phyloP scores from a whole-genome alignment of 2,797 vertebrate species.

The Lophius americanus region DNA sequence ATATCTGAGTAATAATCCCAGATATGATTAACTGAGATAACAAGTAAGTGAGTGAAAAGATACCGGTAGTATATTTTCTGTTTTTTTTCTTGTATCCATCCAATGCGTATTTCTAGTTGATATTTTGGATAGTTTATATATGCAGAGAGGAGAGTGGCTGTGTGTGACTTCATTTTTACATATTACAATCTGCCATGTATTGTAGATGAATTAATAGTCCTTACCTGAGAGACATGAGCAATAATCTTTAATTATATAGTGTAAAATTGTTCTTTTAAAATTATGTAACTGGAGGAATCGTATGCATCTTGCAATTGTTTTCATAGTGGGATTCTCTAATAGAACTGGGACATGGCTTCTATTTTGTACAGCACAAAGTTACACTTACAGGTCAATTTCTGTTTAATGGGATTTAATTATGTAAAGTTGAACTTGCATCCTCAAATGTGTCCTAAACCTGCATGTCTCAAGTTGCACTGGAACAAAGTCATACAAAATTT shows the following conservation, averaged over 20 bases:
- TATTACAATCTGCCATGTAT: slow-evolving; percentile 55
- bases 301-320: slow-evolving; percentile 25
- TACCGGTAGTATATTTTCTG: background rate
- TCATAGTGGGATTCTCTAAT: slow-evolving; percentile 16
- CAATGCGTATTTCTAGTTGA: slow-evolving; percentile 6
- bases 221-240: slow-evolving; percentile 60
- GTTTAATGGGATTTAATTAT: slow-evolving; percentile 17
- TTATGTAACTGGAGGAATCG: slow-evolving; percentile 40
- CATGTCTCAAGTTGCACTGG: background rate
- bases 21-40: slow-evolving; percentile 1
- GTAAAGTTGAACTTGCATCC: background rate
- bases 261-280: slow-evolving; percentile 55
- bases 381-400: slow-evolving; percentile 25
- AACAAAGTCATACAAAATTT: background rate
- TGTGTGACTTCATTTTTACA: slow-evolving; percentile 55
- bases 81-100: slow-evolving; percentile 5
- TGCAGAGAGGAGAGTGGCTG: slow-evolving; percentile 29
- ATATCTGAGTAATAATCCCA: background rate
- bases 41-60: background rate
- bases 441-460: background rate
- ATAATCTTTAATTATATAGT: slow-evolving; percentile 59
- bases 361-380: slow-evolving; percentile 13
- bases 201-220: slow-evolving; percentile 64
- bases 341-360: background rate
- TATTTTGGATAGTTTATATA: slow-evolving; percentile 32